Evolutionary conservation across 2,797 vertebrate genomes (phyloP).

Genomic region (Danio choprae): DNA sequence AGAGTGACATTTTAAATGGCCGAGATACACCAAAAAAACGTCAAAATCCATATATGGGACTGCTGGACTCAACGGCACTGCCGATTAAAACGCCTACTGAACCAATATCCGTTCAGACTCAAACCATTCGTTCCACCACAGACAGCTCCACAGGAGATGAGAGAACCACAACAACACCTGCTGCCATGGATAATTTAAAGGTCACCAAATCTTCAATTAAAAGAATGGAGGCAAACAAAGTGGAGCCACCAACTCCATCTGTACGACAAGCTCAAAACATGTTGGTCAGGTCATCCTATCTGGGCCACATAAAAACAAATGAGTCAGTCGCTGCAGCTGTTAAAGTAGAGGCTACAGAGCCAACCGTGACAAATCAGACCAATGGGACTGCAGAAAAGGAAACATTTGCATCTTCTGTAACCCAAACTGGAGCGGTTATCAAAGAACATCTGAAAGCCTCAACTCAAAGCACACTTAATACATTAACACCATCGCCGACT

Average conservation of each 20-base stretch:
- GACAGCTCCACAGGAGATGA: slow-evolving; percentile 44
- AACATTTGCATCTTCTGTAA: slow-evolving; percentile 27
- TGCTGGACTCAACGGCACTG: slow-evolving; percentile 51
- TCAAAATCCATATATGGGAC: slow-evolving; percentile 48
- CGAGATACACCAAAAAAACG: slow-evolving; percentile 20
- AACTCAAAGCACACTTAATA: slow-evolving; percentile 12
- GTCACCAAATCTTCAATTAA: slow-evolving; percentile 30
- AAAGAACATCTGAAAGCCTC: slow-evolving; percentile 35
- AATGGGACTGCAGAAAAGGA: not conserved
- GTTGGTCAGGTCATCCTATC: slow-evolving; percentile 21
- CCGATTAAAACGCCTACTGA: slow-evolving; percentile 38
- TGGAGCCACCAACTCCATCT: not conserved
- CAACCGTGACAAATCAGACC: slow-evolving; percentile 10
- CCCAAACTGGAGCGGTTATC: slow-evolving; percentile 2
- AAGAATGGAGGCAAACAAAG: not conserved
- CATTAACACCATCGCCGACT: slow-evolving; percentile 32
- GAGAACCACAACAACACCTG: slow-evolving; percentile 1
- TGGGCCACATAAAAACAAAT: slow-evolving; percentile 20
- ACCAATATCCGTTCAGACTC: slow-evolving; percentile 14
- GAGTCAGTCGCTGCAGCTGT: slow-evolving; percentile 27
- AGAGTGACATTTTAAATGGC: slow-evolving; percentile 32
- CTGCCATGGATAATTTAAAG: slow-evolving; percentile 25
- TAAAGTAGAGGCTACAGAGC: slow-evolving; percentile 13
- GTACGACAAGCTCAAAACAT: slow-evolving; percentile 40
- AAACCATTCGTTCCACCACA: slow-evolving; percentile 27